phyloP scores from a whole-genome alignment of 2,797 vertebrate species.

The Podarcis siculus region DNA sequence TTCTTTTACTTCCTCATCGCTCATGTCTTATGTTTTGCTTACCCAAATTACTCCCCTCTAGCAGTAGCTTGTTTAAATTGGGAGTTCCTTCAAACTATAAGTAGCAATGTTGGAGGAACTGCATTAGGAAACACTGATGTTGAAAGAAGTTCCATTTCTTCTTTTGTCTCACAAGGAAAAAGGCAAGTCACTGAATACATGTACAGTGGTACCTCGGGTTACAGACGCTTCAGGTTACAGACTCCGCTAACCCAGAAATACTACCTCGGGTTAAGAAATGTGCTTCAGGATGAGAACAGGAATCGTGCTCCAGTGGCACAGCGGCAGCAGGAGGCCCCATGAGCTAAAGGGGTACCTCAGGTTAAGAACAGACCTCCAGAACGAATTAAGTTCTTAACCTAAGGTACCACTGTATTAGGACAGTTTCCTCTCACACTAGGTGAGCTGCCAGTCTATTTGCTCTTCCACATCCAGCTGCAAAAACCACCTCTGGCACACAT shows the following conservation, averaged over 20 bases:
- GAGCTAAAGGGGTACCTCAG: too few relatives aligned
- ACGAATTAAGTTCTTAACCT: too few relatives aligned
- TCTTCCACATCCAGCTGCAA: not conserved
- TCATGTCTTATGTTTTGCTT: not conserved
- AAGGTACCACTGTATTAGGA: too few relatives aligned
- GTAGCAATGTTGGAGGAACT: not conserved
- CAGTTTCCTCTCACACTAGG: not conserved
- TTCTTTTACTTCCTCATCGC: not conserved
- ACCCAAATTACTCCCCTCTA: not conserved
- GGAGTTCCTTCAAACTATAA: not conserved
- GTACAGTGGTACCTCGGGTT: too few relatives aligned
- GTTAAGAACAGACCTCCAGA: too few relatives aligned
- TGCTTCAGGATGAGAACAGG: too few relatives aligned
- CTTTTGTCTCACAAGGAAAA: not conserved
- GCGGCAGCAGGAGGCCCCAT: too few relatives aligned
- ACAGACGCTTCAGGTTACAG: too few relatives aligned
- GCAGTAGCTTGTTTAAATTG: not conserved
- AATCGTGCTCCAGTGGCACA: too few relatives aligned
- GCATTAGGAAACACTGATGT: slow-evolving; percentile 11
- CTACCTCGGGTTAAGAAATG: too few relatives aligned
- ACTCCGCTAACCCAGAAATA: too few relatives aligned
- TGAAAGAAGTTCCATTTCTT: slow-evolving; percentile 10
- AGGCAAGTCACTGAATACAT: fast-evolving
- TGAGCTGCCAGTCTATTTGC: fast-evolving
- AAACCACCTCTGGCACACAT: not conserved